These are phyloP conservation scores for Gallinago undulata DNA, from an alignment of 2,113 vertebrate species.

Conservation along the genomic window DNA sequence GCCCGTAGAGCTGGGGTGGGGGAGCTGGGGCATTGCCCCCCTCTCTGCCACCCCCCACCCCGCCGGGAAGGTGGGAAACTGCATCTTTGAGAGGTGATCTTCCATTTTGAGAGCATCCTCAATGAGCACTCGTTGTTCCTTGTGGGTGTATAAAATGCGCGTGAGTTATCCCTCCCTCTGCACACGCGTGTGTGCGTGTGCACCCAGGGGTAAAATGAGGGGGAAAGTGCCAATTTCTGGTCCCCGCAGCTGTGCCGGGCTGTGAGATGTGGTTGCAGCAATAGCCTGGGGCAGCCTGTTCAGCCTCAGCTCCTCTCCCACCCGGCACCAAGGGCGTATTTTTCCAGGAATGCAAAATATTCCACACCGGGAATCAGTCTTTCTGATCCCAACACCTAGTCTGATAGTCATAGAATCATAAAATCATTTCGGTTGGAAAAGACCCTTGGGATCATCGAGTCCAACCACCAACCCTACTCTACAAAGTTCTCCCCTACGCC, in stretches of 20 bases:
- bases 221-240: not conserved
- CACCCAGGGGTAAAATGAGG: accelerated
- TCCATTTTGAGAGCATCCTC: not conserved
- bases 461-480: too few relatives aligned
- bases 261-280: not conserved
- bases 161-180: not conserved
- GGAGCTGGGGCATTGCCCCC: not conserved
- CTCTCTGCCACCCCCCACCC: accelerated
- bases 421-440: too few relatives aligned
- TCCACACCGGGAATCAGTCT: not conserved
- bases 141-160: accelerated
- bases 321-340: not conserved
- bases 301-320: not conserved
- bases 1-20: accelerated
- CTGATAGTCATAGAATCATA: not conserved
- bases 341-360: not conserved
- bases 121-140: too few relatives aligned
- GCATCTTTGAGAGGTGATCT: not conserved
- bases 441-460: too few relatives aligned
- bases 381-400: not conserved
- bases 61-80: not conserved
- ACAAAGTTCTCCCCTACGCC: too few relatives aligned
- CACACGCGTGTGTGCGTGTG: accelerated
- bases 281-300: not conserved
- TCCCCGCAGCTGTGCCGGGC: accelerated